Base-by-base conservation (phyloP, 2,797 vertebrate genomes). In the Mus spretus region DNA sequence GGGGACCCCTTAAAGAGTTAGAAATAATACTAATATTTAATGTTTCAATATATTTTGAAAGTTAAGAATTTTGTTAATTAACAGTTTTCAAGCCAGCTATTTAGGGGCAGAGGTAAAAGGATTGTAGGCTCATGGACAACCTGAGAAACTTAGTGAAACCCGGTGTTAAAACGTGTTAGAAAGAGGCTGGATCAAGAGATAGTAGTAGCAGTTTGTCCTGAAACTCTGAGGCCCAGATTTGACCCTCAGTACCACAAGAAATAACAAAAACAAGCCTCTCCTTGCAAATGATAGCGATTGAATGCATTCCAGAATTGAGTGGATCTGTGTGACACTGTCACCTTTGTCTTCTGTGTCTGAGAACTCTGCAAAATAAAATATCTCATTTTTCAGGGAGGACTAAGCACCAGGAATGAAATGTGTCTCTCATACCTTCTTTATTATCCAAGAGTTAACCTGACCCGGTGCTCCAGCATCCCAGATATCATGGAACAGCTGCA, bases 381-480 rank as follows among this genome's bases (percentile, higher is more conserved):
- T 94, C 53, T 96, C 86, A 47, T 98, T 98, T 98, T 98, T 86
- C 97, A 99, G 99, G 99, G 99, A 95, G 99, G 99, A 91, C 98
- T 99, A 83, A 99, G 99, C 96, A 99, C 99, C 77, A 99, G 99
- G 94, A 99, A 99, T 98, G 99, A 99, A 98, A 99, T 99, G 99
- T 99, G 99, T 94, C 98, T 99, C 84, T 99, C 99, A 0, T 99
- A 99, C 93, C 98, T 99, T 90, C 98, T 99, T 28, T 99, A 99
- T 94, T 99, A 99, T 61, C 99, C 99, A 0, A 98, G 99, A 98
- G 98, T 99, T 96, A 99, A 99, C 97, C 99, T 99, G 70, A 99
- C 99, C 70, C 98, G 99, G 31, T 99, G 99, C 75, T 99, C 99
- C 34, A 99, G 99, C 97, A 99, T 99, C 94, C 99, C 99, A 22